A percentile compares a stretch with the other conserved stretches of the same genome.
Evolutionary conservation across 1,140 invertebrate genomes (phyloP).

Genomic region (Dreissena rostriformis): DNA sequence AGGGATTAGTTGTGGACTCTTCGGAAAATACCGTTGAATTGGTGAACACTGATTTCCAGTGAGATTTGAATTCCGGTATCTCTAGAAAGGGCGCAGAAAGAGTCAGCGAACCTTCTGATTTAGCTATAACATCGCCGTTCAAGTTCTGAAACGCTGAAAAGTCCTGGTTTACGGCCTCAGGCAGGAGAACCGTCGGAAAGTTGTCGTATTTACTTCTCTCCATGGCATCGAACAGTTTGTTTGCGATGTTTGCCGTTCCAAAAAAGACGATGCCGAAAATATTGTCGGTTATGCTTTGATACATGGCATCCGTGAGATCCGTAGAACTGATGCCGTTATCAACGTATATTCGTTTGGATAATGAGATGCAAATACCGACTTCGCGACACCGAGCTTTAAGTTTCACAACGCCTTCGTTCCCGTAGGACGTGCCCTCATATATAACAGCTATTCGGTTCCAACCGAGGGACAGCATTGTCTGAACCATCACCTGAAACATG

Average conservation of each 20-base stretch:
- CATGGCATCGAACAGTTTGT: constrained; percentile 15
- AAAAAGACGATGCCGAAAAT: constrained; percentile 44
- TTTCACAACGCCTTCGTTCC: background rate
- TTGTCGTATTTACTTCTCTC: background rate
- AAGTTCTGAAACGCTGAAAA: background rate
- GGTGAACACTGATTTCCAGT: constrained; percentile 50
- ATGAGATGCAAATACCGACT: constrained; percentile 40
- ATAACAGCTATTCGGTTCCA: constrained; percentile 60
- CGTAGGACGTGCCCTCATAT: constrained; percentile 55
- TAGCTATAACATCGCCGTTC: background rate
- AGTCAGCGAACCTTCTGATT: constrained; percentile 27
- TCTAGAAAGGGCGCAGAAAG: background rate
- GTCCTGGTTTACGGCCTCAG: constrained; percentile 30
- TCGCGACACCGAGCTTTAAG: background rate
- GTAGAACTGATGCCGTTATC: background rate
- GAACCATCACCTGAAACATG: constrained; percentile 51
- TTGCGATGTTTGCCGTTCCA: constrained; percentile 8
- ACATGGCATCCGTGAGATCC: background rate
- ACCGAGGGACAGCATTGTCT: constrained; percentile 37
- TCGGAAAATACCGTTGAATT: constrained; percentile 7
- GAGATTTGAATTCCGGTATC: constrained; percentile 5
- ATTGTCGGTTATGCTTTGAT: background rate
- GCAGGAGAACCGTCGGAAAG: constrained; percentile 34
- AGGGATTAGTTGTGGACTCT: constrained; percentile 12
- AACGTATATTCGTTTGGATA: background rate